A percentile compares a stretch with the other conserved stretches of the same genome.
These are phyloP conservation scores for Dicycla oo DNA, from an alignment of 2,888 invertebrate species.

Conservation along the genomic window DNA sequence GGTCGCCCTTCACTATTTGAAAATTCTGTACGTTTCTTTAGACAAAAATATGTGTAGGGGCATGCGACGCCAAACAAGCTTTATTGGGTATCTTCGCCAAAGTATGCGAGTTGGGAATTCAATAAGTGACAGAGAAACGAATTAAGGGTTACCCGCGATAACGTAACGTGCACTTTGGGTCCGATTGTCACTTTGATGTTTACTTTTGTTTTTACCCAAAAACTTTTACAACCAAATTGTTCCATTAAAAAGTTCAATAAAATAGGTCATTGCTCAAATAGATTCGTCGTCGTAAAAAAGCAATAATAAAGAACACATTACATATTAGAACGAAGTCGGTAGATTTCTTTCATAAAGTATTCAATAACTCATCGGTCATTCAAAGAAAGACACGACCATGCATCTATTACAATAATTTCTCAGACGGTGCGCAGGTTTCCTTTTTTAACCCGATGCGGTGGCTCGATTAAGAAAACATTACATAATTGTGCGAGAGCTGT, in stretches of 20 bases:
- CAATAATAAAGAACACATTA: slow-evolving; percentile 18
- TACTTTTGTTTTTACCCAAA: not conserved
- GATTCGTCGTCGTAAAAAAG: slow-evolving; percentile 3
- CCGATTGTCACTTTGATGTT: slow-evolving; percentile 74
- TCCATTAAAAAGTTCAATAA: slow-evolving; percentile 1
- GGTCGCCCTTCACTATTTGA: slow-evolving; percentile 81
- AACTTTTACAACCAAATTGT: not conserved
- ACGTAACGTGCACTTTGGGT: slow-evolving; percentile 76
- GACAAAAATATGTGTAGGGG: slow-evolving; percentile 84
- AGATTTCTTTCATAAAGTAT: slow-evolving; percentile 67
- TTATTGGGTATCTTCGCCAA: slow-evolving; percentile 87
- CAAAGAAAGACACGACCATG: slow-evolving; percentile 64
- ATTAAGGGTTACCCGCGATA: slow-evolving; percentile 80
- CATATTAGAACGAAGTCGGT: slow-evolving; percentile 16
- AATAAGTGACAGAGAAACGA: slow-evolving; percentile 87
- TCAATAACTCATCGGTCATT: slow-evolving; percentile 65
- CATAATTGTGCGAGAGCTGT: slow-evolving; percentile 87
- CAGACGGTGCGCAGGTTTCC: slow-evolving; percentile 70
- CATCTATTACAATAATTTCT: slow-evolving; percentile 74
- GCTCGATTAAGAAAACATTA: slow-evolving; percentile 89
- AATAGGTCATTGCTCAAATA: slow-evolving; percentile 3
- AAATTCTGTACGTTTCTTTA: slow-evolving; percentile 84
- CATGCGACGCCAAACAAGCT: slow-evolving; percentile 84
- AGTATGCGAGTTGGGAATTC: slow-evolving; percentile 86
- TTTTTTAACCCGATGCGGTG: slow-evolving; percentile 82